phyloP scores from a whole-genome alignment of 2,113 vertebrate species.

The Lophura nycthemera region DNA sequence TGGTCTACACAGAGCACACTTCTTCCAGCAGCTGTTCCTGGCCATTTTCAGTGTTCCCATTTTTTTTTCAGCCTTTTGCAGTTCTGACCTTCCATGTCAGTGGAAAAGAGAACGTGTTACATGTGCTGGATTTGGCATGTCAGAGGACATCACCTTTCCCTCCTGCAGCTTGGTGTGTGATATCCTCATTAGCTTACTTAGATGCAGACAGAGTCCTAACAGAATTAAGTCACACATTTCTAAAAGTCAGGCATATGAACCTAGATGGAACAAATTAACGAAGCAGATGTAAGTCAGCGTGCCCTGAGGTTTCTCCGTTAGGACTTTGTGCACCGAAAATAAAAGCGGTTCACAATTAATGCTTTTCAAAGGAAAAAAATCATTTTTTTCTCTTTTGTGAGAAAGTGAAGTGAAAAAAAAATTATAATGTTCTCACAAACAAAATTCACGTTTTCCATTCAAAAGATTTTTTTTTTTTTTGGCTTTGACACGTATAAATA shows the following conservation, averaged over 20 bases:
- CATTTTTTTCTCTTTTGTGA: background rate
- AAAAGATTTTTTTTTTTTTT: background rate
- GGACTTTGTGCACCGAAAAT: background rate
- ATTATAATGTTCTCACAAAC: background rate
- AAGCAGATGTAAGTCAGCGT: background rate
- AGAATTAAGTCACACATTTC: background rate
- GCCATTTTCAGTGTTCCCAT: background rate
- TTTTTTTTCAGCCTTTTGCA: background rate
- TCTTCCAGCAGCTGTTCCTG: background rate
- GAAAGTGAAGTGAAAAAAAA: background rate
- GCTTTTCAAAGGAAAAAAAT: background rate
- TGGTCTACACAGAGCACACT: fast-evolving
- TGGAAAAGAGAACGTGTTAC: background rate
- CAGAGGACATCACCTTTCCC: background rate
- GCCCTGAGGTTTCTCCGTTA: background rate
- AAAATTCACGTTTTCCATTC: background rate
- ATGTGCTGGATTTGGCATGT: background rate
- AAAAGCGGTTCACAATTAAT: background rate
- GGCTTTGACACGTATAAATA: background rate
- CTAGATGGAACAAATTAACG: background rate
- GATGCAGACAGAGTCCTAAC: background rate
- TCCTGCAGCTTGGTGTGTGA: background rate
- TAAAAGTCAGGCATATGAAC: background rate
- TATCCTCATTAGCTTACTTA: background rate
- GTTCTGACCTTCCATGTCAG: background rate